Evolutionary conservation across 2,113 vertebrate species (phyloP).

Genomic region (Macrotus californicus): DNA sequence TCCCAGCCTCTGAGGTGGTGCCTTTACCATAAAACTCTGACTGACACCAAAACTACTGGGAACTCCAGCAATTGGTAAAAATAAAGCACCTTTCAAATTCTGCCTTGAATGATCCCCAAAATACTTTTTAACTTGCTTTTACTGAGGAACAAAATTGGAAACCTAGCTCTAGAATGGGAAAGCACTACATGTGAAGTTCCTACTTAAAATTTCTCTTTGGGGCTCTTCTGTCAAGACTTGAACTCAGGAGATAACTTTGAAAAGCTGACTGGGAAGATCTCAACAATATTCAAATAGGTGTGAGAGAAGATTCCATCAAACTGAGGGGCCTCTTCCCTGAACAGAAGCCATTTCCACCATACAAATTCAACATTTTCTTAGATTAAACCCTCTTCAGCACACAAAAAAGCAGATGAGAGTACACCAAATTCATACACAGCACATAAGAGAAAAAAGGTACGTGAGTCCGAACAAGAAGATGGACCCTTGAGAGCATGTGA

Average conservation of each 20-base stretch:
- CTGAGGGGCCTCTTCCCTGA: neutral
- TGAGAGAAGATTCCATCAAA: neutral
- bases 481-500: neutral
- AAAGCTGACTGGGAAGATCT: neutral
- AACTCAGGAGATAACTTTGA: neutral
- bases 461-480: neutral
- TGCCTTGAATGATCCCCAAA: neutral
- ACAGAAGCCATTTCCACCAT: neutral
- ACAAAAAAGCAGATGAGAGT: neutral
- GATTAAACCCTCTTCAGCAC: neutral
- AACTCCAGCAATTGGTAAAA: neutral
- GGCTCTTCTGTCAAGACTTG: neutral
- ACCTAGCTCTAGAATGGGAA: neutral
- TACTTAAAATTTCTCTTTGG: neutral
- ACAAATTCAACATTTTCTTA: neutral
- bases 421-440: neutral
- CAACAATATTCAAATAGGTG: neutral
- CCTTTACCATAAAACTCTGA: neutral
- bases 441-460: neutral
- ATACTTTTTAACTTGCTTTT: neutral
- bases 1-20: neutral
- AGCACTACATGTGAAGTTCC: neutral
- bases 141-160: neutral
- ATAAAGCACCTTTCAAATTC: neutral
- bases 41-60: neutral